Evolutionary conservation across 2,797 vertebrate species (phyloP), one percentile per base, ranked within the genome.

Genomic region (Hippocampus kuda): DNA sequence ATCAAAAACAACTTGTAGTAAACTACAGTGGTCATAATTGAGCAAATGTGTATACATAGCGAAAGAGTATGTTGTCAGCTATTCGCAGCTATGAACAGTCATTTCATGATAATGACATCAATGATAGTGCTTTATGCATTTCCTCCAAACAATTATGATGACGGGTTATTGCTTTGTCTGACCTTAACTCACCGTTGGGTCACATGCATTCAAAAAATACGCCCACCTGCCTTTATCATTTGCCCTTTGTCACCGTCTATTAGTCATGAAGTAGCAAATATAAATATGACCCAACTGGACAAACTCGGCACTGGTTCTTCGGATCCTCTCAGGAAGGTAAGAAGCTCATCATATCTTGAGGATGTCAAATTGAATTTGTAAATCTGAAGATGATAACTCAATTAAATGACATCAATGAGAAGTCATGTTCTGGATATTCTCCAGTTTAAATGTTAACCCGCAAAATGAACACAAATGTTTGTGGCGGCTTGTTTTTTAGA

Each of bases 161-260:
- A 34, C 8, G 42, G 41, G 26, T 44, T 24, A 44, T 41, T 38
- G 20, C 38, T 65, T 65, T 65, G 41, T 65, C 27, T 65, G 63
- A 27, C 42, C n/a, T 65, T 46, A 26, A 26, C 8, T 64, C 61
- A 44, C 24, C 16, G 18, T 44, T 38, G 11, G 64, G 24, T 30
- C 15, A 48, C 30, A 34, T 49, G 51, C 24, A 12, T 18, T 49
- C 44, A 38, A 30, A 53, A 38, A 67, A 67, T 20, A 53, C 46
- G 65, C 65, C 65, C 49, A 67, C 22, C 15, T 4, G 26, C 41
- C 65, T 78, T 87, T 90, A 91, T 91, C 88, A 84, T 41, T 70
- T 89, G 91, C 75, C 87, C 90, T 89, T 91, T 91, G 89, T 51
- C 82, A 84, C 81, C 73, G 26, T 77, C 79, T 82, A 88, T 85